Evolutionary conservation across 2,113 vertebrate genomes (phyloP), one percentile per base, ranked within the genome.

Genomic region (Channa maculata): DNA sequence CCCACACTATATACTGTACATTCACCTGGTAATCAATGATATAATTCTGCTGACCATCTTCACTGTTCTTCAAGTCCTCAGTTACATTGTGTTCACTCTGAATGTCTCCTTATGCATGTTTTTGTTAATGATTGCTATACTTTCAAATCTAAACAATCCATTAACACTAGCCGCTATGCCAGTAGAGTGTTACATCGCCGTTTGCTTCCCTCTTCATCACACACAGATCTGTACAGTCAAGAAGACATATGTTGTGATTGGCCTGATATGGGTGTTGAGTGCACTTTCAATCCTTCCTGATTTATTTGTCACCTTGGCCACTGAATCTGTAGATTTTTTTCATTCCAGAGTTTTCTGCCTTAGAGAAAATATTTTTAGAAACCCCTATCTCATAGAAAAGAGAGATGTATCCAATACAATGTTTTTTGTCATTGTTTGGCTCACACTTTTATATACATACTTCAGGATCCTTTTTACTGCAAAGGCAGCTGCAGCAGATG

Each of bases 1-100:
- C 53, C 87, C 92, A 48, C 89, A 90, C 34, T 93, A 93, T 83
- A 91, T 92, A 41, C 88, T 93, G 12, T 93, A 76, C 78, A 84
- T 89, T 45, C 86, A 91, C 37, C 81, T 91, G 83, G 90, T 91
- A 0, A 37, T 83, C 53, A 88, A 83, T 8, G 86, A 88, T 3
- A 88, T 85, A 1, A 72, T 91, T 7, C 72, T 77, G 65, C 57
- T 91, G 8, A 64, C 24, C 2, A 3, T 83, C 33, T 70, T 63
- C 9, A 64, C 51, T 6, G 24, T 87, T 2, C 0, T 85, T 5
- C 65, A 77, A 6, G 45, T 85, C 4, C 12, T 82, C 6, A 87
- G 72, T 59, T 86, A 86, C 43, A 33, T 57, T 2, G 5, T 83
- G 1, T 79, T 53, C 45, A 85, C 65, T 3, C 50, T 93, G 4